phyloP scores from a whole-genome alignment of 2,113 vertebrate genomes.

The Oncorhynchus gorbuscha region DNA sequence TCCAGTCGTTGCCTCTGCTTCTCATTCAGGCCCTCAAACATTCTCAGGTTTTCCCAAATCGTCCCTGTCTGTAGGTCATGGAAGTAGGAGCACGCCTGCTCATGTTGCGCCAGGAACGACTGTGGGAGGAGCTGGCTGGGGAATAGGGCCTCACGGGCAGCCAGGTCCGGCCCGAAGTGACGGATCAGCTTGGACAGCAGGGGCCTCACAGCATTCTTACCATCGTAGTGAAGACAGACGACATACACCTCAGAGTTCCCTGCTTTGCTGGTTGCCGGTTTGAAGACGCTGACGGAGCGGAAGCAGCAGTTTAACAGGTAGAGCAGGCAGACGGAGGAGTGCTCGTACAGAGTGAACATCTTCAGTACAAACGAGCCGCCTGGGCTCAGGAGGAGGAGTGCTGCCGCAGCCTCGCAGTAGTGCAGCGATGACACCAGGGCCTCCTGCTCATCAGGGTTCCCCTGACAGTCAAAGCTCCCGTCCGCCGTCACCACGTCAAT shows the following conservation, averaged over 20 bases:
- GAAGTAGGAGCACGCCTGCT: constrained; percentile 86
- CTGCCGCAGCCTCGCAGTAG: constrained; percentile 87
- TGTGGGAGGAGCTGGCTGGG: too few species aligned
- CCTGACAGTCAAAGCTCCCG: constrained; percentile 97
- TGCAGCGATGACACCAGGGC: constrained; percentile 86
- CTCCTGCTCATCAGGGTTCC: constrained; percentile 94
- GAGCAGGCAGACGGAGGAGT: constrained; percentile 87
- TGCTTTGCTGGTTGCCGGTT: constrained; percentile 94
- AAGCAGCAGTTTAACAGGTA: constrained; percentile 91
- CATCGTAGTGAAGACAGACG: constrained; percentile 82
- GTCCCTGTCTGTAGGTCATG: constrained; percentile 82
- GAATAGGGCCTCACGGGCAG: too few species aligned
- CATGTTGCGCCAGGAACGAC: constrained; percentile 79
- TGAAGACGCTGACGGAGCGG: constrained; percentile 83
- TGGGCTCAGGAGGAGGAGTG: constrained; percentile 78
- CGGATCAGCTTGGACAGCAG: constrained; percentile 85
- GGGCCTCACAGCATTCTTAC: constrained; percentile 71
- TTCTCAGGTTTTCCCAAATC: constrained; percentile 86
- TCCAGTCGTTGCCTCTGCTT: constrained; percentile 73
- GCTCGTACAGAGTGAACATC: constrained; percentile 95
- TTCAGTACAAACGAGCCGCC: constrained; percentile 94
- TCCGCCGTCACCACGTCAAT: constrained; percentile 92
- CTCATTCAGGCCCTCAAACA: constrained; percentile 76
- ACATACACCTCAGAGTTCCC: constrained; percentile 95
- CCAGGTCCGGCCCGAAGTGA: background rate